phyloP scores from a whole-genome alignment of 1,140 invertebrate genomes.

The Bradynema listronoti region DNA sequence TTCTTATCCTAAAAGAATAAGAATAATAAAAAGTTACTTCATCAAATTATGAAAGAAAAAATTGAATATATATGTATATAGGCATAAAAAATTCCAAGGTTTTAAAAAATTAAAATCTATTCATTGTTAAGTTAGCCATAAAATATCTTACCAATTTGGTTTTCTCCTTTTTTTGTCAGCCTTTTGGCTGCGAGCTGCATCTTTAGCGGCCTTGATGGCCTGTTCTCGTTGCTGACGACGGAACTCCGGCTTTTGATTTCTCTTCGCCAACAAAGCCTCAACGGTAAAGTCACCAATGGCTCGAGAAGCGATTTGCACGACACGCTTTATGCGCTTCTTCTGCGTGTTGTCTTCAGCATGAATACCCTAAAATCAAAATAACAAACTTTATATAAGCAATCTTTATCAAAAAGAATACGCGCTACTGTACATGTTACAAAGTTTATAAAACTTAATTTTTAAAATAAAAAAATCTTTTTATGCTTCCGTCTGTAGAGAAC shows the following conservation, averaged over 20 bases:
- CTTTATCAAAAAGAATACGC: no score
- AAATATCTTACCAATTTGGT: constrained; percentile 32
- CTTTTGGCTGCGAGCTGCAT: constrained; percentile 52
- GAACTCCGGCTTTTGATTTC: constrained; percentile 98
- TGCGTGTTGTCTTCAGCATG: constrained; percentile 72
- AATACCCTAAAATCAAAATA: constrained; percentile 48
- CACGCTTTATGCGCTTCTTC: constrained; percentile 87
- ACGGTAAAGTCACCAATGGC: constrained; percentile 94
- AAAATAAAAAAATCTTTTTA: constrained; percentile 88
- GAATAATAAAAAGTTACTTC: no score
- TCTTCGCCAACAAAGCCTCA: constrained; percentile 92
- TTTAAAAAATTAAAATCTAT: no score
- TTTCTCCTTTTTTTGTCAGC: constrained; percentile 47
- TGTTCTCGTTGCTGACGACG: constrained; percentile 94
- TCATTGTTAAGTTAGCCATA: no score
- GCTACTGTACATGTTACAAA: no score
- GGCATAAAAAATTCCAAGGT: no score
- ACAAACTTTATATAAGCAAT: no score
- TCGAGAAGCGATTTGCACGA: constrained; percentile 83
- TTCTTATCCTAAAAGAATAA: constrained; percentile 57
- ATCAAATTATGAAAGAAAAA: no score
- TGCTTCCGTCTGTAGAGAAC: constrained; percentile 97
- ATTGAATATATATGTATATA: no score
- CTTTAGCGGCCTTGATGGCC: constrained; percentile 72
- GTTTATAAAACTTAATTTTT: no score